A percentile compares a stretch with the other conserved stretches of the same genome.
phyloP scores from a whole-genome alignment of 2,113 vertebrate species.

The Tyrannus savana region DNA sequence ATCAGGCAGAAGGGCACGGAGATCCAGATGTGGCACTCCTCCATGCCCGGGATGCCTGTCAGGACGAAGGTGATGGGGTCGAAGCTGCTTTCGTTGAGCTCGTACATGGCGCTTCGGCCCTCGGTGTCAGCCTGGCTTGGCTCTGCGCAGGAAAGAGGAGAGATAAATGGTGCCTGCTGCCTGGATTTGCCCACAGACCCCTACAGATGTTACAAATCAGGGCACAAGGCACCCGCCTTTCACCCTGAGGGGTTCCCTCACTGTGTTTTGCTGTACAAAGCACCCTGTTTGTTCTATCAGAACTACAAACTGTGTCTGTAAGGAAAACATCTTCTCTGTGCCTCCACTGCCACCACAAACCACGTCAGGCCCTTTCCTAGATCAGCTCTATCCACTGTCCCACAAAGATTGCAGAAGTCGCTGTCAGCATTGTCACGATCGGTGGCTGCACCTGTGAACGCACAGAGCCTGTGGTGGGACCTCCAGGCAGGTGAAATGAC shows the following conservation, averaged over 20 bases:
- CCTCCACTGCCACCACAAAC: background rate
- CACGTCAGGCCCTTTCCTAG: background rate
- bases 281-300: background rate
- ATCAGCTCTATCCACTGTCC: background rate
- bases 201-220: rapidly evolving
- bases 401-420: background rate
- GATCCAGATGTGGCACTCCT: slow-evolving; percentile 68
- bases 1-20: slow-evolving; percentile 69
- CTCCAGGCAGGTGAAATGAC: background rate
- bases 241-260: rapidly evolving
- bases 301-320: too few relatives aligned
- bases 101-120: background rate
- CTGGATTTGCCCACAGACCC: rapidly evolving
- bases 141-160: background rate
- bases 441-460: background rate
- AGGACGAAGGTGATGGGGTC: slow-evolving; percentile 66
- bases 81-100: slow-evolving; percentile 61
- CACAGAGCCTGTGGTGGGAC: background rate
- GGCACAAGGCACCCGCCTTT: background rate
- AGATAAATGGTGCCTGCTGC: rapidly evolving
- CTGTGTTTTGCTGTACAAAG: background rate
- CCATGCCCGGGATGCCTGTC: slow-evolving; percentile 66
- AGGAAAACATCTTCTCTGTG: background rate
- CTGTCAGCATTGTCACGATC: rapidly evolving
- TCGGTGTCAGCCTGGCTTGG: background rate